Base-by-base conservation (phyloP, 1,140 invertebrate species). In the Anthonomus grandis region DNA sequence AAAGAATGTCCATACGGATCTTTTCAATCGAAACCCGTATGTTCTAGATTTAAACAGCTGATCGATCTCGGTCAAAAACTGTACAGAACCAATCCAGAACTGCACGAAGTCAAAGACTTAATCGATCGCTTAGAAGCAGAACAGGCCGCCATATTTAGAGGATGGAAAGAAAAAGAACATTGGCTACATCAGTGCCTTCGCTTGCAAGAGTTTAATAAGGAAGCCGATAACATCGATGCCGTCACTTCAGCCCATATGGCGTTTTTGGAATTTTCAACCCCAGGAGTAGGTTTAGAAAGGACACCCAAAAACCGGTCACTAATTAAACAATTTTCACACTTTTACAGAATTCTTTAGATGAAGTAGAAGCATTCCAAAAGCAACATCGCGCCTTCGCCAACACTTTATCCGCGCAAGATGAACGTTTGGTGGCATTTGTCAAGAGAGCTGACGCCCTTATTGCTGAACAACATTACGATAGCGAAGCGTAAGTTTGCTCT, bases 181-280 rank as follows among this genome's bases (percentile, higher is more conserved):
- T 89, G 88, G 81, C 75, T 95, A 23, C 80, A 86, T 58, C 91
- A 96, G 70, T 88, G 89, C 60, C 76, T 93, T 13, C 90, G 95
- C 65, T 75, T 96, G 44, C 90, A 93, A 75, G 81, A 89, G 55
- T 97, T 98, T 75, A 97, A 95, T 72, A 83, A 91, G 47, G 96
- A 99, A 76, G 95, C 95, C 0, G 95, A 98, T 74, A 91, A 96
- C 70, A 95, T 98, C 57, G 95, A 98, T 76, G 93, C 95, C 0
- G 88, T 91, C 3, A 95, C 91, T 27, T 91, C 91, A 46, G 90
- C 91, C 31, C 95, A 98, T 71, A 89, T 95, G 71, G 89, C 92
- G 0, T 97, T 95, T 75, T 77, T 98, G 9, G 93, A 97, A 62
- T 92, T 90, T 74, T 84, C 83, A 8, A 86, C 95, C 64, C 79